Percentiles rank a stretch among this genome's conserved stretches.
Conservation (phyloP, 2,888 invertebrate genomes). For the Matsumyia berberina region DNA sequence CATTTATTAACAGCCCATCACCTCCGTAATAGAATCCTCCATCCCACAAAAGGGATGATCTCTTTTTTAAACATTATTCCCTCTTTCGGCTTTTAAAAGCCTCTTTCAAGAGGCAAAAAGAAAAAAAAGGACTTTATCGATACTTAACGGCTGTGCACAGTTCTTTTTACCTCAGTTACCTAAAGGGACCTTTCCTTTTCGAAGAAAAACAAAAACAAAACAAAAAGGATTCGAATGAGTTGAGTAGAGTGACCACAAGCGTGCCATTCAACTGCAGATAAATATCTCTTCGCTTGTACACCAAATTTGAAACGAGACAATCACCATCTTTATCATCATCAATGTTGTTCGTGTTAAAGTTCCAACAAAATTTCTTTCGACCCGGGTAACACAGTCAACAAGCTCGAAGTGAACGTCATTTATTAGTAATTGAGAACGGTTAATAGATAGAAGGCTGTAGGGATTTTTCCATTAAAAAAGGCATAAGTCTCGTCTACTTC, state of each 20-base stretch:
- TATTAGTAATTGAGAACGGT: slow-evolving; percentile 74
- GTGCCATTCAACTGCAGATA: slow-evolving; percentile 65
- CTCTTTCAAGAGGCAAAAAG: slow-evolving; percentile 19
- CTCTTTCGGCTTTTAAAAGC: slow-evolving; percentile 25
- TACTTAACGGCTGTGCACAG: slow-evolving; percentile 62
- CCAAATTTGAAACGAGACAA: slow-evolving; percentile 37
- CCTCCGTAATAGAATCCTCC: slow-evolving; percentile 53
- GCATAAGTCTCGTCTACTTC: slow-evolving; percentile 55
- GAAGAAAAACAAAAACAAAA: slow-evolving; percentile 4
- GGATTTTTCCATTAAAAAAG: slow-evolving; percentile 63
- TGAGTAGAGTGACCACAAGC: slow-evolving; percentile 75
- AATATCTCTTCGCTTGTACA: slow-evolving; percentile 59
- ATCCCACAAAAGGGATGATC: slow-evolving; percentile 49
- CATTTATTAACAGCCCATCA: slow-evolving; percentile 72
- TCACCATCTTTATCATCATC: slow-evolving; percentile 39
- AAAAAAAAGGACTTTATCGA: slow-evolving; percentile 56
- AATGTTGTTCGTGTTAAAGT: slow-evolving; percentile 39
- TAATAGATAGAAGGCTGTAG: slow-evolving; percentile 67
- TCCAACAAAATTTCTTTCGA: slow-evolving; percentile 15
- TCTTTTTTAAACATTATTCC: slow-evolving; percentile 61
- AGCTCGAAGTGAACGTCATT: slow-evolving; percentile 61
- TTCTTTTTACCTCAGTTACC: slow-evolving; percentile 52
- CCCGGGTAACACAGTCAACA: slow-evolving; percentile 4
- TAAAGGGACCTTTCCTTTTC: slow-evolving; percentile 3
- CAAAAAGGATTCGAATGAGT: slow-evolving; percentile 68